Conservation (phyloP, 1,140 invertebrate genomes). For the Holcopasites calliopsidis region DNA sequence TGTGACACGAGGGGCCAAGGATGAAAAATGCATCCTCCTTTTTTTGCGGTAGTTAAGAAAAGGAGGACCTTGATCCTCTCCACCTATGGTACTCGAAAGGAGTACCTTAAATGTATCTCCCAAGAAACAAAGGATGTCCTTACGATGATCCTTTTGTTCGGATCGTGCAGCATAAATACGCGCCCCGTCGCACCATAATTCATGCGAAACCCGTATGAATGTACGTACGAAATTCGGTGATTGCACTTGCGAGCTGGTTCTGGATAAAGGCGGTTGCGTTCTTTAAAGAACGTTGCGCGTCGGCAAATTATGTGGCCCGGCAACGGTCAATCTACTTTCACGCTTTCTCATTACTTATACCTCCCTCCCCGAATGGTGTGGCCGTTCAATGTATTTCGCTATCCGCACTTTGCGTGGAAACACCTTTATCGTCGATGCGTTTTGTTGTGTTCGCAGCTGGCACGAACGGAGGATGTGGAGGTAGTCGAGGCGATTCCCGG, state of each 20-base stretch:
- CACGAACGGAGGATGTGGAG: conserved; percentile 82
- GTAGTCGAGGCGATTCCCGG: conserved; percentile 82
- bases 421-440: background rate
- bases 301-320: conserved; percentile 41
- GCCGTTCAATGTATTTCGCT: conserved; percentile 6
- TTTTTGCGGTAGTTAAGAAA: conserved; percentile 33
- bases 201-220: conserved; percentile 8
- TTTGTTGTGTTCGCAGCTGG: conserved; percentile 74
- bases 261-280: conserved; percentile 21
- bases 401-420: conserved; percentile 15
- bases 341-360: conserved; percentile 33
- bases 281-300: conserved; percentile 13
- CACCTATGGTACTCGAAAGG: background rate
- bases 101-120: no score
- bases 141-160: conserved; percentile 1
- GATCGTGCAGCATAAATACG: conserved; percentile 16
- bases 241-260: background rate
- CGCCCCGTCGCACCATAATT: conserved; percentile 36
- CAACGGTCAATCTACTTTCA: conserved; percentile 52
- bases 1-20: background rate
- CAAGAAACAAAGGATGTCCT: no score
- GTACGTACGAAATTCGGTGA: conserved; percentile 7
- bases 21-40: conserved; percentile 40
- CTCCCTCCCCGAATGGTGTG: background rate
- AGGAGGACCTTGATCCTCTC: background rate